phyloP scores from a whole-genome alignment of 2,888 invertebrate species.

The Trichopria drosophilae region DNA sequence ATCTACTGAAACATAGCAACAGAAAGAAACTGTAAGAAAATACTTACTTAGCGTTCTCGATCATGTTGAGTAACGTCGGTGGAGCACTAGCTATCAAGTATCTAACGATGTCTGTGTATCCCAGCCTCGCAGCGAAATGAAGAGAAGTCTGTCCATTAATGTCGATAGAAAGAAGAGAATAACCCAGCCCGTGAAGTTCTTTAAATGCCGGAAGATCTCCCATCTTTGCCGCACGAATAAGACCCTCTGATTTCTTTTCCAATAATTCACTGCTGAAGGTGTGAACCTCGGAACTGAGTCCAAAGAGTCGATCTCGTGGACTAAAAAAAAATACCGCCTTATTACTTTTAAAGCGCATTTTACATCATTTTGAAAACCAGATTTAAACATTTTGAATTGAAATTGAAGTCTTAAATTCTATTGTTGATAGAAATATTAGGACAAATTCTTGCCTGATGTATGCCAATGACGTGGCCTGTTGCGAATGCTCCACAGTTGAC shows the following conservation, averaged over 20 bases:
- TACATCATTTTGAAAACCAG: not conserved
- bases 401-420: not conserved
- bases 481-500: slow-evolving; percentile 40
- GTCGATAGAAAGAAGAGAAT: slow-evolving; percentile 81
- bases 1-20: no score
- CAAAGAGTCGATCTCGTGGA: slow-evolving; percentile 53
- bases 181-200: slow-evolving; percentile 81
- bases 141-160: slow-evolving; percentile 85
- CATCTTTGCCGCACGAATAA: slow-evolving; percentile 80
- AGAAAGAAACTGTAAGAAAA: no score
- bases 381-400: not conserved
- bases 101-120: slow-evolving; percentile 86
- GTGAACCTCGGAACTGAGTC: slow-evolving; percentile 53
- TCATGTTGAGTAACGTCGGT: slow-evolving; percentile 80
- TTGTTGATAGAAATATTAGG: not conserved
- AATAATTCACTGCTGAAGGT: slow-evolving; percentile 69
- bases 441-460: slow-evolving; percentile 54
- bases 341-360: not conserved
- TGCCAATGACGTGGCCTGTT: slow-evolving; percentile 40
- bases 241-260: slow-evolving; percentile 80
- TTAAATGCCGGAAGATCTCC: slow-evolving; percentile 81
- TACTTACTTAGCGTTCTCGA: slow-evolving; percentile 79
- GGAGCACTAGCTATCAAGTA: slow-evolving; percentile 87
- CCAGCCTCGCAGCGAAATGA: slow-evolving; percentile 85
- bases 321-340: slow-evolving; percentile 39